Base-by-base conservation (phyloP, 2,113 vertebrate species). In the Embiotoca jacksoni region DNA sequence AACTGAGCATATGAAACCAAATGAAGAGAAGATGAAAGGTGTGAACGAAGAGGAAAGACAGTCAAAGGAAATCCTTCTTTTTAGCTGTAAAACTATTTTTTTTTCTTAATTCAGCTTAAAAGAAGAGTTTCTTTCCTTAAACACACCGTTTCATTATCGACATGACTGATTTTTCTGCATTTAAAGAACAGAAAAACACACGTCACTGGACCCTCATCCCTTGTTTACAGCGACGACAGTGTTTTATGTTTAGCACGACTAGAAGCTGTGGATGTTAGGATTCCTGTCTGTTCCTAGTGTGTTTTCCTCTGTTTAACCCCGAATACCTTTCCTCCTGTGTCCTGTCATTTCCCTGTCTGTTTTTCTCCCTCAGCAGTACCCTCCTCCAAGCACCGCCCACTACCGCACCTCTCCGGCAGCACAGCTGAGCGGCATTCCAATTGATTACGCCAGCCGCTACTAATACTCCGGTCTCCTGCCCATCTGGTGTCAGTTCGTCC, bases 1-100 rank as follows among this genome's bases (percentile, higher is more conserved):
- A 76, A 67, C 33, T 59, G 44, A 73, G 68, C 33, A 50, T 72
- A 74, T 55, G 57, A 80, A 80, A 76, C 53, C 57, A 72, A 67
- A 68, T 32, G 41, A 62, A 46, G 52, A 54, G n/a, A 33, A 63
- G 44, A 72, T 59, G 35, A 81, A 85, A 83, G 53, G 35, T 36
- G 75, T 7, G 44, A 11, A 73, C 23, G n/a, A 4, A 32, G 50
- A 76, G n/a, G 9, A 56, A 56, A 56, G 60, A 69, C 33, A 55
- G 56, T 79, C 30, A 57, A 62, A 78, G 59, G 13, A 56, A 58
- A 58, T 11, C 71, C 46, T 4, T 65, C 6, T 64, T 72, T 71
- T 73, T 23, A 64, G 6, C 31, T 7, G 15, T 41, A 33, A 55
- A 69, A 47, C 46, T 41, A 52, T 75, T n/a, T 33, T 72, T 37